A percentile compares a stretch with the other conserved stretches of the same genome.
Evolutionary conservation across 2,113 vertebrate species (phyloP).

Genomic region (Nyctibius bracteatus): DNA sequence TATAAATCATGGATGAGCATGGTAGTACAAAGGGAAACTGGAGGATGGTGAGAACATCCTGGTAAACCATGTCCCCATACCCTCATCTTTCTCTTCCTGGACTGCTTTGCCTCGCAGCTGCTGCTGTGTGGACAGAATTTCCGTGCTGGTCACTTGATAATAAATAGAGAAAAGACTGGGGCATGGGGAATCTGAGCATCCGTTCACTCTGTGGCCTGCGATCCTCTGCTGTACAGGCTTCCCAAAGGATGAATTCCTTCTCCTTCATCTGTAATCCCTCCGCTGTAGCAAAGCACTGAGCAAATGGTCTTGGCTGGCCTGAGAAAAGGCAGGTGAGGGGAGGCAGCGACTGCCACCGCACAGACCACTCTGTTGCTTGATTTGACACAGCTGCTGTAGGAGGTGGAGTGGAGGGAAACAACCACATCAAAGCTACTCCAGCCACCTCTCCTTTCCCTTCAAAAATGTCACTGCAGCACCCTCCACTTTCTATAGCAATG

Average conservation of each 20-base stretch:
- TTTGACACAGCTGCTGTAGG: background rate
- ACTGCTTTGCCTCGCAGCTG: background rate
- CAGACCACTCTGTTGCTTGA: background rate
- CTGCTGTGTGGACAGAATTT: background rate
- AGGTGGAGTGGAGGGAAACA: background rate
- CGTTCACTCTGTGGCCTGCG: accelerated
- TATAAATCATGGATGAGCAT: background rate
- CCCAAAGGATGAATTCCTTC: background rate
- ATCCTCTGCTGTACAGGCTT: background rate
- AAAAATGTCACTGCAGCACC: constrained; percentile 29
- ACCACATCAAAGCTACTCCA: background rate
- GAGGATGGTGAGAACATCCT: background rate
- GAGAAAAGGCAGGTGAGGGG: background rate
- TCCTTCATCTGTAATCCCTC: background rate
- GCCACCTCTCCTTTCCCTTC: constrained; percentile 10
- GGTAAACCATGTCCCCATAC: background rate
- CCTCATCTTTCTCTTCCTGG: background rate
- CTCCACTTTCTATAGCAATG: constrained; percentile 36
- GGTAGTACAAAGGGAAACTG: background rate
- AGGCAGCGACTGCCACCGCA: background rate
- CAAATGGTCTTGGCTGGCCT: background rate
- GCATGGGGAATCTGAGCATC: background rate
- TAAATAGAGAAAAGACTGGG: background rate
- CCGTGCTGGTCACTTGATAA: background rate
- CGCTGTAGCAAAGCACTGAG: accelerated